Evolutionary conservation across 2,113 vertebrate genomes (phyloP), one percentile per base, ranked within the genome.

Genomic region (Pterocles gutturalis): DNA sequence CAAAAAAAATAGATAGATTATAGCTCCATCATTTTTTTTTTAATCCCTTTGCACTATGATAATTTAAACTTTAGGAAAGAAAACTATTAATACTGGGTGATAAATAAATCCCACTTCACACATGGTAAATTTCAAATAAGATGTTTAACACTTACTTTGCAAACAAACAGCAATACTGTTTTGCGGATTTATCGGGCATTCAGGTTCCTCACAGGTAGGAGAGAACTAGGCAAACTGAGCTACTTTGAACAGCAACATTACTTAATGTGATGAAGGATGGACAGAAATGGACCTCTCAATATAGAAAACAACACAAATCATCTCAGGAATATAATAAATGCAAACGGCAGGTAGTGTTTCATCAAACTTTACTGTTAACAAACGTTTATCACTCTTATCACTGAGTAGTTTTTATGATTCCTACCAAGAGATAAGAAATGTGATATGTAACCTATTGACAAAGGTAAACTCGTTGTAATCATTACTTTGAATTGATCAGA

Each of bases 401-500:
- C 33, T 34, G 17, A 33, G 15, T 5, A 48, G 26, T 3, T 29
- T 62, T 80, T 46, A 62, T 10, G 11, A 28, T 34, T 46, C 24
- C 67, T 78, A 34, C 5, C 34, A 22, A 60, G 24, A 82, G 11
- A n/a, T 49, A n/a, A 54, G 31, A 76, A 71, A 64, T 18, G 3
- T 3, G 2, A 25, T 5, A 17, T 2, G 2, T 22, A 54, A 58
- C 20, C 65, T 36, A 43, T 1, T 18, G n/a, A 28, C 6, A 82
- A 57, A 57, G 5, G 13, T 33, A 67, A 88, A 38, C 3, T 11
- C 17, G 64, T 10, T 95, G 49, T 36, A 78, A n/a, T 19, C 83
- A 76, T 75, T 84, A 67, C 87, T 87, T 64, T 86, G 34, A 73
- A 34, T 81, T 62, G 3, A 91, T 34, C 21, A 61, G 48, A 20